Evolutionary conservation across 2,113 vertebrate genomes (phyloP), one percentile per base, ranked within the genome.

Genomic region (Oreotrochilus melanogaster): DNA sequence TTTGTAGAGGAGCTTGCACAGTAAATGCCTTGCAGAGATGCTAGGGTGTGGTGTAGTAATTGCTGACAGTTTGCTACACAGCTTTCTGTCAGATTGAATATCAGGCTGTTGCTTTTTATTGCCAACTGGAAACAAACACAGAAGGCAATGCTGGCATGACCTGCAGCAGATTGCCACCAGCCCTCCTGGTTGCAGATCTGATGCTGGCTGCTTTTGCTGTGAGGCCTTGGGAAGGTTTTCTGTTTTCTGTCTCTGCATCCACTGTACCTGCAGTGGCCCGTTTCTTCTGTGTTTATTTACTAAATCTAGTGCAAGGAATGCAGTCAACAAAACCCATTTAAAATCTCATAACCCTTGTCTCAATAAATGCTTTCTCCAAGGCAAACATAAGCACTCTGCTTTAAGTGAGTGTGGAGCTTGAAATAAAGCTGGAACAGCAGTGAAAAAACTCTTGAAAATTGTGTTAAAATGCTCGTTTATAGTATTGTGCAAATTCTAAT

Each of bases 361-460:
- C 58, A 6, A 13, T 37, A 18, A 71, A 54, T 2, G 0, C 30
- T 1, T 1, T 30, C 70, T 62, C 54, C 87, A 18, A 19, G 13
- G 79, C n/a, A 51, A 24, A 70, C 8, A 8, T 18, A 8, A 47
- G 9, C 13, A 15, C 18, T 19, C 57, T 37, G 9, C 15, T 42
- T 15, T 54, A 39, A 78, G 30, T 17, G 70, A 35, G 37, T 1
- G 5, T 24, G 22, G 42, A 28, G 43, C 85, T 92, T 95, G 95
- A 92, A 93, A 90, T 88, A 14, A 2, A 97, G 92, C 93, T 28
- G 51, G 58, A 79, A 56, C 35, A 71, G 64, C 93, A 96, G 91
- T 91, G 78, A 82, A 73, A 96, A 86, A 96, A 86, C 86, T 97
- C 57, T 71, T 43, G 7, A 27, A 79, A 70, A 23, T 5, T n/a